phyloP scores from a whole-genome alignment of 2,888 invertebrate genomes.

The Macaria liturata region DNA sequence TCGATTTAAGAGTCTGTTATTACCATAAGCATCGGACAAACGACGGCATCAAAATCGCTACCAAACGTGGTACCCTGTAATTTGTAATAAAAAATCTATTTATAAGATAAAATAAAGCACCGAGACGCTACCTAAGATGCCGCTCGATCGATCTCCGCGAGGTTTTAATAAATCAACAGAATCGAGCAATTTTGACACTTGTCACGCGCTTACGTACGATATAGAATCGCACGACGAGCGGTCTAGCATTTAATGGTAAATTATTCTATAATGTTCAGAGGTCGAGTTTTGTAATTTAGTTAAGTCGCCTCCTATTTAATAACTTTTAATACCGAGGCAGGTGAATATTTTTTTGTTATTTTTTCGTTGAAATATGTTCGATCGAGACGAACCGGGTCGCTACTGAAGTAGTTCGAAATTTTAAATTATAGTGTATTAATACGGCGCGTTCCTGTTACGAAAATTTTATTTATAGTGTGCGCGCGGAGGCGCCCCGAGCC shows the following conservation, averaged over 20 bases:
- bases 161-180: constrained; percentile 71
- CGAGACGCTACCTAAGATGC: constrained; percentile 79
- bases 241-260: constrained; percentile 61
- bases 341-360: constrained; percentile 63
- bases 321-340: constrained; percentile 73
- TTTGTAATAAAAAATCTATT: constrained; percentile 83
- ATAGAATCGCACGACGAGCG: constrained; percentile 58
- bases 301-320: constrained; percentile 82
- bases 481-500: constrained; percentile 49
- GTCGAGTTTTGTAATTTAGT: constrained; percentile 81
- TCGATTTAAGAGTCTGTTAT: constrained; percentile 52
- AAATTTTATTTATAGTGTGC: constrained; percentile 69
- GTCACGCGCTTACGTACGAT: constrained; percentile 67
- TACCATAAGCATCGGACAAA: constrained; percentile 50
- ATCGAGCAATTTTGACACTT: constrained; percentile 74
- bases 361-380: constrained; percentile 54
- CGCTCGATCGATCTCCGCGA: constrained; percentile 71
- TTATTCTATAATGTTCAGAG: constrained; percentile 78
- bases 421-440: constrained; percentile 80
- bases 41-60: constrained; percentile 75
- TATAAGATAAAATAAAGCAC: constrained; percentile 81
- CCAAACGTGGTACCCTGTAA: constrained; percentile 82
- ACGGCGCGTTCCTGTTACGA: constrained; percentile 62
- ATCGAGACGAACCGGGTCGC: constrained; percentile 54
- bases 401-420: constrained; percentile 80